Evolutionary conservation across 2,797 vertebrate species (phyloP).

Genomic region (Sebastes kiyomatsui): DNA sequence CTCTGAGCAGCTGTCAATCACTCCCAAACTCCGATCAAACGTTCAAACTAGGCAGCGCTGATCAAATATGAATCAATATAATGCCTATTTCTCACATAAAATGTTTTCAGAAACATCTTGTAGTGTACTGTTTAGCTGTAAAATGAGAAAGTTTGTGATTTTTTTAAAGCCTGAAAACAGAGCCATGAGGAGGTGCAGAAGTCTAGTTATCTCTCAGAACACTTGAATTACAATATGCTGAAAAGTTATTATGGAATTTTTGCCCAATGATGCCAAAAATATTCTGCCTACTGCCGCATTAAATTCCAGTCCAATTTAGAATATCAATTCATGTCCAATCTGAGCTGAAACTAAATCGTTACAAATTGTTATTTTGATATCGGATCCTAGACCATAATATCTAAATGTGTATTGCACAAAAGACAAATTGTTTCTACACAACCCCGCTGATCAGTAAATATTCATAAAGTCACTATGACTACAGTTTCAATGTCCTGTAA

Average conservation of each 20-base stretch:
- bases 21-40: too few species aligned
- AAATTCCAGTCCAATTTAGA: not conserved
- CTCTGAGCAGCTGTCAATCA: too few species aligned
- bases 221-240: too few species aligned
- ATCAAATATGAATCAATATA: too few species aligned
- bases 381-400: not conserved
- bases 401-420: not conserved
- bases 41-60: too few species aligned
- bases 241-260: too few species aligned
- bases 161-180: not conserved
- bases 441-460: not conserved
- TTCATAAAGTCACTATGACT: not conserved
- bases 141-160: not conserved
- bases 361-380: constrained; percentile 3
- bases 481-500: not conserved
- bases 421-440: not conserved
- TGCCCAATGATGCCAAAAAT: too few species aligned
- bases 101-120: too few species aligned
- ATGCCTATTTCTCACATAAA: too few species aligned
- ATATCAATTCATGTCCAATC: not conserved
- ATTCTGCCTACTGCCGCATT: not conserved
- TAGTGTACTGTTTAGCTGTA: too few species aligned
- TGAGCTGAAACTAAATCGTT: not conserved
- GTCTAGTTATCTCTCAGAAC: too few species aligned
- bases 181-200: too few species aligned